Percentiles rank a stretch among this genome's conserved stretches.
Conservation (phyloP, 2,888 invertebrate species). For the Gerris lacustris region DNA sequence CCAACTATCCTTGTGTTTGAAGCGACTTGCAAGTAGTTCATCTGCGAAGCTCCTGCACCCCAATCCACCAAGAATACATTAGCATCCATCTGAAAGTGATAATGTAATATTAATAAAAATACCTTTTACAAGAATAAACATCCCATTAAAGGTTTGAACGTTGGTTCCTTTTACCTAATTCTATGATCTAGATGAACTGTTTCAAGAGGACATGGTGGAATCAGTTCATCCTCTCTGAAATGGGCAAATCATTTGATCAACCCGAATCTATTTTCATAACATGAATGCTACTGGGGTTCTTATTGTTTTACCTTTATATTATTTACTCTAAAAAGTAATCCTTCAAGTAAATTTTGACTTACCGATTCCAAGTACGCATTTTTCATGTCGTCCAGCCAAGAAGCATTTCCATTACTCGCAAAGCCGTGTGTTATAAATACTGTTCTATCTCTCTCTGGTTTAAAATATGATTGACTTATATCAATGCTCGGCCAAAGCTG, state of each 20-base stretch:
- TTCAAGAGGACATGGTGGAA: too few relatives aligned
- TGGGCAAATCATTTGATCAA: too few relatives aligned
- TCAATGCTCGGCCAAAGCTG: conserved; percentile 27
- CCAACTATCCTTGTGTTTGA: conserved; percentile 34
- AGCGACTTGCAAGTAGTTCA: conserved; percentile 42
- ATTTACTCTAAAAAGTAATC: too few relatives aligned
- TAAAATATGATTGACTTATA: conserved; percentile 46
- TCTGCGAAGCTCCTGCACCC: conserved; percentile 48
- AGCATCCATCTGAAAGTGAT: conserved; percentile 42
- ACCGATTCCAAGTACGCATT: conserved; percentile 47
- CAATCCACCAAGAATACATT: conserved; percentile 53
- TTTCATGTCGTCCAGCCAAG: conserved; percentile 49
- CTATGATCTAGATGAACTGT: too few relatives aligned
- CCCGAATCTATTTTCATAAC: background rate
- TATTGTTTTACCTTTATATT: background rate
- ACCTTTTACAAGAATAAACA: too few relatives aligned
- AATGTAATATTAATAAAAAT: too few relatives aligned
- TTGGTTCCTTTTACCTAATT: too few relatives aligned
- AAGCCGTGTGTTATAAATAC: conserved; percentile 53
- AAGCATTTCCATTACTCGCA: conserved; percentile 45
- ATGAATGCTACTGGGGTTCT: background rate
- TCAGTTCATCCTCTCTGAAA: too few relatives aligned
- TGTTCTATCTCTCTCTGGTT: conserved; percentile 36
- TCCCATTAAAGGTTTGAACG: too few relatives aligned
- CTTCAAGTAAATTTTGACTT: conserved; percentile 20